These are phyloP conservation scores for Volucella zonaria DNA, from an alignment of 2,888 invertebrate species.

Conservation along the genomic window DNA sequence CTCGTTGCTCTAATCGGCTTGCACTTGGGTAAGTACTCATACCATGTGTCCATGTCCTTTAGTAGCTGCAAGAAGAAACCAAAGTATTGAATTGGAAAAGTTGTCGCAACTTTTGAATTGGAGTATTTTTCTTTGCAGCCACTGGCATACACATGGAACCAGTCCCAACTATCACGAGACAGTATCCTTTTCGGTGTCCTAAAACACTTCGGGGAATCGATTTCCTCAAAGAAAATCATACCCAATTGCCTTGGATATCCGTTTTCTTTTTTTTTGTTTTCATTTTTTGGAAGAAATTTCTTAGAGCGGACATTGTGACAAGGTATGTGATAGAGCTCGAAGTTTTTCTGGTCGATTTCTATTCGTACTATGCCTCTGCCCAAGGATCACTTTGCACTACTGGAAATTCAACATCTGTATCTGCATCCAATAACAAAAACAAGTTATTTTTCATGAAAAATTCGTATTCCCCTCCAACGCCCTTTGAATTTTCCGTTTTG, in stretches of 20 bases:
- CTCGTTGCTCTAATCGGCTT: constrained; percentile 36
- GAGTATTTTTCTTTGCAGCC: constrained; percentile 19
- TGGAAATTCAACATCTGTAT: constrained; percentile 67
- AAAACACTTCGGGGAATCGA: constrained; percentile 44
- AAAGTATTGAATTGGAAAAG: constrained; percentile 61
- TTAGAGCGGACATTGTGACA: constrained; percentile 47
- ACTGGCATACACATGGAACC: neutral
- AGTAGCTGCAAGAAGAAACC: constrained; percentile 12
- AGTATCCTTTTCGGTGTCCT: constrained; percentile 6
- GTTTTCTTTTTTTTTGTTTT: constrained; percentile 9
- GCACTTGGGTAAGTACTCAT: constrained; percentile 17
- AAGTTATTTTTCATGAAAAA: constrained; percentile 39
- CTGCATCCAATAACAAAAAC: constrained; percentile 66
- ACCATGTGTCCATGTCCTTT: constrained; percentile 37
- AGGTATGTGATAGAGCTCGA: constrained; percentile 55
- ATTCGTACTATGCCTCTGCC: neutral
- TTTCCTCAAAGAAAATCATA: constrained; percentile 34
- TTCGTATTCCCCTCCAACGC: neutral
- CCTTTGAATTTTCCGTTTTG: neutral
- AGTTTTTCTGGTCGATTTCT: neutral
- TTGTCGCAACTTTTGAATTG: constrained; percentile 58
- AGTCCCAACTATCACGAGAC: neutral
- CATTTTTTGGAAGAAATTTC: constrained; percentile 21
- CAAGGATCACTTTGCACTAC: constrained; percentile 39
- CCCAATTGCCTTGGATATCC: constrained; percentile 7